Evolutionary conservation across 35 echinoderm and acorn worm genomes (phyloP).

Genomic region (Holothuria glaberrima): DNA sequence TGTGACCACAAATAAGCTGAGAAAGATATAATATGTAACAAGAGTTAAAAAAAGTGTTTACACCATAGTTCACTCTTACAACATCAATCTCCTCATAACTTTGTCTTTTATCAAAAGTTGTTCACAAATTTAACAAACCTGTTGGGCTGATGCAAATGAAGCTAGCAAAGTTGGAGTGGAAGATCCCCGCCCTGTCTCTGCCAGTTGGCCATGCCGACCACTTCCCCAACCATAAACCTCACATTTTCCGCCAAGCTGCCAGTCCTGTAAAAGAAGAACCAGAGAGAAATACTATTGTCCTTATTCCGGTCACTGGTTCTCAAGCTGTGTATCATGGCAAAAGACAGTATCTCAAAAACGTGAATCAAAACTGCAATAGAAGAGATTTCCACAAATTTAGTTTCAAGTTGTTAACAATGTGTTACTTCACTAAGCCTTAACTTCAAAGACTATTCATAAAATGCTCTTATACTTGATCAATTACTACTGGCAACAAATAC

Average conservation of each 20-base stretch:
- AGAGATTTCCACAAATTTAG: too few relatives aligned
- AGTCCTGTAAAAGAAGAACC: slow-evolving; percentile 73
- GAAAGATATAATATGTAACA: background rate
- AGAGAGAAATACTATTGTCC: background rate
- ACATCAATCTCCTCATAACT: too few relatives aligned
- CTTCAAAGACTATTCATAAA: too few relatives aligned
- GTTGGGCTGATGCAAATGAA: slow-evolving; percentile 89
- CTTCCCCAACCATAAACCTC: slow-evolving; percentile 96
- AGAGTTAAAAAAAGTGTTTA: too few relatives aligned
- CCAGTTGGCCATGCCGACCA: slow-evolving; percentile 92
- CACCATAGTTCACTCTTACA: too few relatives aligned
- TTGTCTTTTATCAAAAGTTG: too few relatives aligned
- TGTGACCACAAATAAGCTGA: slow-evolving; percentile 91
- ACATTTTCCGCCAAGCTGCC: slow-evolving; percentile 98
- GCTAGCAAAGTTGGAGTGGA: slow-evolving; percentile 53
- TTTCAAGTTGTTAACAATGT: too few relatives aligned
- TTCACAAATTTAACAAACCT: slow-evolving; percentile 58
- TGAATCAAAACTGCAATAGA: too few relatives aligned
- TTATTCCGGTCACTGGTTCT: background rate
- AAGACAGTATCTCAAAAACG: too few relatives aligned
- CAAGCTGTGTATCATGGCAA: too few relatives aligned
- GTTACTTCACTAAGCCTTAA: too few relatives aligned
- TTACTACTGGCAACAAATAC: background rate
- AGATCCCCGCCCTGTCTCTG: slow-evolving; percentile 86
- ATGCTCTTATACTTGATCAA: background rate